Evolutionary conservation across 1,140 invertebrate species (phyloP), one percentile per base, ranked within the genome.

Genomic region (Sinonovacula constricta): DNA sequence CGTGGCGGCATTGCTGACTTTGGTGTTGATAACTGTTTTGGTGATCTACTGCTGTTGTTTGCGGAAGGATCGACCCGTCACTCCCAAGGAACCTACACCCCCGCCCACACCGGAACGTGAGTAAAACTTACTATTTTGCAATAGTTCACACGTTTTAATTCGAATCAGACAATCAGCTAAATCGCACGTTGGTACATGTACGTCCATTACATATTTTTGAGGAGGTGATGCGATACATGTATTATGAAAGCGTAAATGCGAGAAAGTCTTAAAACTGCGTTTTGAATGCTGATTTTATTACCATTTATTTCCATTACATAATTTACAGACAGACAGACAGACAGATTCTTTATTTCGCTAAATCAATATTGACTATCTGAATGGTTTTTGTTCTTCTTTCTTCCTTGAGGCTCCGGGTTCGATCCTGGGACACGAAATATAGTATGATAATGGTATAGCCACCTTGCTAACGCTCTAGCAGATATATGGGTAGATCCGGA

Each of bases 21-120:
- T 67, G 33, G 10, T 36, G n/a, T 18, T 68, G 30, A n/a, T 69
- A 10, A 31, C 33, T 18, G 31, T 30, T 62, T 3, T 71, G 22
- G 26, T 79, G 14, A 22, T 60, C 18, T 39, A 34, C 28, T 51
- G 18, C 56, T 24, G 1, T 30, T 54, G 34, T 22, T n/a, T n/a
- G n/a, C 70, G 22, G 45, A 72, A 36, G n/a, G 34, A 70, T n/a
- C n/a, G 57, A 0, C 22, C 34, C 4, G 36, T 39, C 1, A 28
- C 34, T 22, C 54, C 31, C 1, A 53, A 79, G 24, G 33, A 68
- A 30, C 3, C 28, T 1, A 60, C 49, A 45, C 65, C 31, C 4
- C 3, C 31, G 28, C 45, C 45, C 28, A 74, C 33, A 3, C 54
- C 68, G 26, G 68, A 59, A 33, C 68, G 54, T 70, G 60, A 10